These are phyloP conservation scores for Lepidocolaptes lacrymiger DNA, from an alignment of 2,797 vertebrate genomes.

Conservation along the genomic window DNA sequence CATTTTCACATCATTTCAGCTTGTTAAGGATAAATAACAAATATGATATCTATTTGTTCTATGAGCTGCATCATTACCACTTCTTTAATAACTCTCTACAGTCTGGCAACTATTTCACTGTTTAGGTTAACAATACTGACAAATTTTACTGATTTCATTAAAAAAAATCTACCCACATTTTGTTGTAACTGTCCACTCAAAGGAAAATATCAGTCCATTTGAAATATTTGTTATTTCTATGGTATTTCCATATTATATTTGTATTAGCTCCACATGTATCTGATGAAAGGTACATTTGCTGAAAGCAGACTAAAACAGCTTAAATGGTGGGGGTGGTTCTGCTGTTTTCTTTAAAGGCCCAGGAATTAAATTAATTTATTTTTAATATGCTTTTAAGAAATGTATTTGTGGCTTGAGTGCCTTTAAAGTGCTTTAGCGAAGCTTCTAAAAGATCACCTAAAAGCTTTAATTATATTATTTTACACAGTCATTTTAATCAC, in stretches of 20 bases:
- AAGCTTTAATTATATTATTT: slow-evolving; percentile 15
- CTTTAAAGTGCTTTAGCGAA: neutral
- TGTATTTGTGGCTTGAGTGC: neutral
- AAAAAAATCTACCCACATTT: neutral
- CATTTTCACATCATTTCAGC: neutral
- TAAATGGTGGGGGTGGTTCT: neutral
- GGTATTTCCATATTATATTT: neutral
- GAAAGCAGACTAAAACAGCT: neutral
- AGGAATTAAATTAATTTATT: neutral
- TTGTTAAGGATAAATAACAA: neutral
- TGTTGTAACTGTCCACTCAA: neutral
- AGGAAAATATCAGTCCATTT: neutral
- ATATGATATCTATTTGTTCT: neutral
- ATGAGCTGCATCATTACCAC: neutral
- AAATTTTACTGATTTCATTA: neutral
- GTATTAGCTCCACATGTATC: neutral
- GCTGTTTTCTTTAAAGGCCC: neutral
- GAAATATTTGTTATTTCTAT: neutral
- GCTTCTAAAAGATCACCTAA: neutral
- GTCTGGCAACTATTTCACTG: neutral
- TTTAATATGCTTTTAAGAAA: neutral
- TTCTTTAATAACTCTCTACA: neutral
- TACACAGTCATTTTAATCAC: slow-evolving; percentile 7
- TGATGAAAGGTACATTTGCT: neutral
- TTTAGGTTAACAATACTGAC: neutral